Conservation (phyloP, 2,797 vertebrate genomes). For the Synanceia verrucosa region DNA sequence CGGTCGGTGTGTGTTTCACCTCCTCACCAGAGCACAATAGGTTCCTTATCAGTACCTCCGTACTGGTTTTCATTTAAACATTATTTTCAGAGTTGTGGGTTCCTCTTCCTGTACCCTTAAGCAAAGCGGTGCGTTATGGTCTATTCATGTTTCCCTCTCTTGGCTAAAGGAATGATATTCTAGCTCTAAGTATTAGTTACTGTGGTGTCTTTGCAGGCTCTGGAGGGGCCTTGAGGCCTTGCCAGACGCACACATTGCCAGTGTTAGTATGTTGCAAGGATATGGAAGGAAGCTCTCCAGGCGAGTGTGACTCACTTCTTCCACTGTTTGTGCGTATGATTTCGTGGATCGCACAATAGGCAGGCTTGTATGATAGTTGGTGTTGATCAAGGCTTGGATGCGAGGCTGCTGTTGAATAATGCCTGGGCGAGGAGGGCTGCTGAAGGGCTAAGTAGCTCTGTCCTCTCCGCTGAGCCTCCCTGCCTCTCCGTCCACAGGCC, state of each 20-base stretch:
- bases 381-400: slow-evolving; percentile 68
- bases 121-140: slow-evolving; percentile 19
- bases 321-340: slow-evolving; percentile 54
- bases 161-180: slow-evolving; percentile 44
- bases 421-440: slow-evolving; percentile 55
- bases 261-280: slow-evolving; percentile 54
- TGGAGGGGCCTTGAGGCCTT: slow-evolving; percentile 41
- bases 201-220: slow-evolving; percentile 37
- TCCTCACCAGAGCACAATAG: slow-evolving; percentile 20
- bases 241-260: slow-evolving; percentile 52
- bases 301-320: slow-evolving; percentile 70
- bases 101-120: slow-evolving; percentile 1
- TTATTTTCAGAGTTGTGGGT: neutral
- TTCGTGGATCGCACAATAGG: slow-evolving; percentile 57
- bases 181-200: slow-evolving; percentile 50
- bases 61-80: slow-evolving; percentile 28
- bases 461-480: slow-evolving; percentile 49
- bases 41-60: slow-evolving; percentile 38
- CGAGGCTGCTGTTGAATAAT: slow-evolving; percentile 65
- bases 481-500: slow-evolving; percentile 72
- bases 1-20: slow-evolving; percentile 39
- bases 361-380: slow-evolving; percentile 58
- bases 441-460: slow-evolving; percentile 68
- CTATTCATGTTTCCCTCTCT: slow-evolving; percentile 24
- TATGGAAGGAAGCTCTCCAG: slow-evolving; percentile 53